Evolutionary conservation across 2,888 invertebrate genomes (phyloP).

Genomic region (Apotomis capreana): DNA sequence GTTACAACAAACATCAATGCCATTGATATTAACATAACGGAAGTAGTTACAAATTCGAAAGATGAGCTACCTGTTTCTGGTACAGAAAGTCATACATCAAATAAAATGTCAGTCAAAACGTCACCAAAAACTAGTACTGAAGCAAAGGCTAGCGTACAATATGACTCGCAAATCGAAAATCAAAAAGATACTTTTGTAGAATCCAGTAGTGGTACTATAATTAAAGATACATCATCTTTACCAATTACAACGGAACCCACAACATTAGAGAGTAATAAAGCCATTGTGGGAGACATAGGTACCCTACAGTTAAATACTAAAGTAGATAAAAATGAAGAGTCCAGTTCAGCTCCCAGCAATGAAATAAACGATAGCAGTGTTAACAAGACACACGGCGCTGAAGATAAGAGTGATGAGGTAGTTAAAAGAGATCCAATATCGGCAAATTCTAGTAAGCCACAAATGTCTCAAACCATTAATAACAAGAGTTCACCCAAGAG

Average conservation of each 20-base stretch:
- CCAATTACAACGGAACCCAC: not conserved
- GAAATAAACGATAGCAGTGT: not conserved
- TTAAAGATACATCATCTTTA: not conserved
- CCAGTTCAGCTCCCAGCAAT: not conserved
- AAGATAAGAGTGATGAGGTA: not conserved
- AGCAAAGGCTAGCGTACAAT: not conserved
- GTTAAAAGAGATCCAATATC: not conserved
- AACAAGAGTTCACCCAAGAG: no score
- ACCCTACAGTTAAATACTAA: not conserved
- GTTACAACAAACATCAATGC: slow-evolving; percentile 27
- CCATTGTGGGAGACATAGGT: not conserved
- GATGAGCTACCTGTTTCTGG: not conserved
- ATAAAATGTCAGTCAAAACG: not conserved
- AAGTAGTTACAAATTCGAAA: not conserved
- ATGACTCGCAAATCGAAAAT: not conserved
- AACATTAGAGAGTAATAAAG: not conserved
- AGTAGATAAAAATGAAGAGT: not conserved
- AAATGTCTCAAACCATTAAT: not conserved
- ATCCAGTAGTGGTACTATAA: not conserved
- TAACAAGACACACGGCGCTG: not conserved
- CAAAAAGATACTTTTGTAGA: not conserved
- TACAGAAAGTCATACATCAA: not conserved
- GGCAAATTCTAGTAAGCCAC: not conserved
- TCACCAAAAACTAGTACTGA: not conserved
- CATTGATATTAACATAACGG: slow-evolving; percentile 22